Percentiles rank a stretch among this genome's conserved stretches.
phyloP scores from a whole-genome alignment of 64 coral and sea anemone genomes.

The Anthopleura sola region DNA sequence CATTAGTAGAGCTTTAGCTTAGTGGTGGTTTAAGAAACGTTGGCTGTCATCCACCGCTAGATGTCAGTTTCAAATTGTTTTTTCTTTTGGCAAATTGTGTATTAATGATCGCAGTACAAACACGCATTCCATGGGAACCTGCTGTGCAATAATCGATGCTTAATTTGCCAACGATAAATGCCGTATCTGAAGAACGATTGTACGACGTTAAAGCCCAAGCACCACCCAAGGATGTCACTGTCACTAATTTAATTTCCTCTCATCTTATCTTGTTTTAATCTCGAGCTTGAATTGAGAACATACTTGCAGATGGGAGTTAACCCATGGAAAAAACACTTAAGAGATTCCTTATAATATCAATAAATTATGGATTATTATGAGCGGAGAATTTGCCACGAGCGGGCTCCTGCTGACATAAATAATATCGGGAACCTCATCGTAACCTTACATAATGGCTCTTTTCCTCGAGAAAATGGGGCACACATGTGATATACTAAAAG shows the following conservation, averaged over 20 bases:
- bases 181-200: slow-evolving; percentile 39
- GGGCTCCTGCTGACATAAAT: slow-evolving; percentile 47
- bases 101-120: slow-evolving; percentile 66
- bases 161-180: slow-evolving; percentile 81
- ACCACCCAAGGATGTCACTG: slow-evolving; percentile 4
- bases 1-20: not conserved
- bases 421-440: not conserved
- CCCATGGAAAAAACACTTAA: not conserved
- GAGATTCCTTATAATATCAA: slow-evolving; percentile 4
- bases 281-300: not conserved
- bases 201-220: slow-evolving; percentile 36
- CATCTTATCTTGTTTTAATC: not conserved
- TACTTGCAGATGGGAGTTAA: not conserved
- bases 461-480: not conserved
- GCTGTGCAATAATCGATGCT: slow-evolving; percentile 80
- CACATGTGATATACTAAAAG: slow-evolving; percentile 10
- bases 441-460: not conserved
- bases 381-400: slow-evolving; percentile 55
- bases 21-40: not conserved
- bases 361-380: slow-evolving; percentile 1
- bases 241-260: not conserved
- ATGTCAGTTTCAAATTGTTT: not conserved
- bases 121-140: slow-evolving; percentile 59
- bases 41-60: not conserved
- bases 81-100: slow-evolving; percentile 56